Evolutionary conservation across 1,140 invertebrate genomes (phyloP), one percentile per base, ranked within the genome.

Genomic region (Pogonus chalceus): DNA sequence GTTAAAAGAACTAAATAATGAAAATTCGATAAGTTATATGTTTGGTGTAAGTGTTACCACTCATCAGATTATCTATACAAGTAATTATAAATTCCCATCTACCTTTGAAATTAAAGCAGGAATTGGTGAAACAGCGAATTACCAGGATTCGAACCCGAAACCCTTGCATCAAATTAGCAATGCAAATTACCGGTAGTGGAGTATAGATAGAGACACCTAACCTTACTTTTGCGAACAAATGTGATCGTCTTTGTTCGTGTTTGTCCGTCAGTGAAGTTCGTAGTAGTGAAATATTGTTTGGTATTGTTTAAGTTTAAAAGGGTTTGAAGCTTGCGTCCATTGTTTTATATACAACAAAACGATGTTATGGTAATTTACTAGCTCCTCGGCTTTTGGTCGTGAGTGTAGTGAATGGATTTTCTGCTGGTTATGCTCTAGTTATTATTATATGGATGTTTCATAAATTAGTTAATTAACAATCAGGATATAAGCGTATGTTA

Each of bases 231-330:
- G n/a, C 26, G 26, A 7, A 31, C 4, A 31, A 7, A 31, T 14
- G 26, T 31, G n/a, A 31, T 31, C 4, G 26, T 4, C 4, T 43
- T 43, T 4, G 37, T 43, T 43, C 18, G 37, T 10, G 7, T 43
- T 43, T 43, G 37, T 43, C 37, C 37, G 18, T 43, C 37, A 43
- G 9, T 43, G n/a, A n/a, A n/a, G n/a, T n/a, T n/a, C n/a, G n/a
- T n/a, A n/a, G n/a, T n/a, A n/a, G n/a, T n/a, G 37, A 43, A 43
- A 43, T 43, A 43, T 43, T 4, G 37, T 43, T 43, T 4, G 7
- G 37, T 43, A 43, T 43, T 43, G 37, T 43, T 43, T 7, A 43
- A 43, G 7, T 43, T 43, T 43, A 43, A 43, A 43, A 43, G 37
- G 37, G 37, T 4, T 16, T 18, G 9, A 9, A 43, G 4, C 4